Base-by-base conservation (phyloP, 1,140 invertebrate genomes). In the Parapsyche elsis region DNA sequence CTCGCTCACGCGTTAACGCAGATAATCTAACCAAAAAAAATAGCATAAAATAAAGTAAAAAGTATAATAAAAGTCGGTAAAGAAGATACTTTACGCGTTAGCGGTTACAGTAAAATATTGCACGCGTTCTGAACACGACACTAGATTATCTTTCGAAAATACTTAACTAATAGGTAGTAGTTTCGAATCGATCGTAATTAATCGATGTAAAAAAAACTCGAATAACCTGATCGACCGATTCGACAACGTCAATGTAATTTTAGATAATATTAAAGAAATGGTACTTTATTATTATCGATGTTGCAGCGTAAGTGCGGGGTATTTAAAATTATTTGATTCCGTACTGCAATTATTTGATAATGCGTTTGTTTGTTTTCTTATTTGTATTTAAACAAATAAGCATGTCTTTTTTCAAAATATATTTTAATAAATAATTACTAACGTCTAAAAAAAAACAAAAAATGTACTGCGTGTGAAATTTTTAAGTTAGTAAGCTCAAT, bases 161-260 rank as follows among this genome's bases (percentile, higher is more conserved):
- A 67, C n/a, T n/a, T 67, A 67, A 67, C 26, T 67, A 67, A 67
- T 67, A 67, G 64, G 23, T 67, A 5, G 12, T 67, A 24, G 19
- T 26, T 24, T 26, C 9, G 9, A 67, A 67, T 67, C 64, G 14
- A 23, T 67, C 64, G 24, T 67, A 67, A 23, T 67, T 26, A 26
- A 67, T 67, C 64, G 19, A 26, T 10, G n/a, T n/a, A n/a, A n/a
- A n/a, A 67, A 67, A 7, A 38, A 67, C 64, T 67, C 24, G 64
- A 26, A 67, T 67, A 67, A 67, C 64, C 64, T 67, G 64, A 67
- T 67, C 23, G 9, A n/a, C 57, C 64, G 64, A 67, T 24, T 67
- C 7, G 24, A 23, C 64, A 26, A 30, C 49, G 49, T 7, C 30
- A 38, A 38, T 38, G 7, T 38, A 38, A 38, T 67, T 30, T 67